Conservation (phyloP, 1,140 invertebrate species). For the Bathynomus jamesi region DNA sequence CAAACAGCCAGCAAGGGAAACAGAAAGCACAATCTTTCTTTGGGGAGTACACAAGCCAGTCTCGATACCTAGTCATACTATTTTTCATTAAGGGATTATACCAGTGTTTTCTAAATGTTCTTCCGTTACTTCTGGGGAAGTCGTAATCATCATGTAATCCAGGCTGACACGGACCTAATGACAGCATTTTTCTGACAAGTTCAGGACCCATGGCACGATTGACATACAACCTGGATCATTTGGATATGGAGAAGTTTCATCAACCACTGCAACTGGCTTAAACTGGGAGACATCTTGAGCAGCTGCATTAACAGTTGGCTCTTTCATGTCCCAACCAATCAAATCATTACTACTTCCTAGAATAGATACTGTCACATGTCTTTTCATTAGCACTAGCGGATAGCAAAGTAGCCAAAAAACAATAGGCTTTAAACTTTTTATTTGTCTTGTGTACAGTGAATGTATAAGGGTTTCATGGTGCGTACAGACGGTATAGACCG, state of each 20-base stretch:
- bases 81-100: background rate
- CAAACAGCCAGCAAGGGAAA: no score
- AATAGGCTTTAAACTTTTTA: no score
- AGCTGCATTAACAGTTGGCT: background rate
- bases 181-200: background rate
- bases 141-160: no score
- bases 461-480: no score
- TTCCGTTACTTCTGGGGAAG: no score
- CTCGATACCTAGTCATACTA: background rate
- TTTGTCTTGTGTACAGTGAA: no score
- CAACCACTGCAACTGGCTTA: background rate
- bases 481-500: background rate
- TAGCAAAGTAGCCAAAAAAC: no score
- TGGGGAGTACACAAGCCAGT: background rate
- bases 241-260: background rate
- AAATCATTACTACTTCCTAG: background rate
- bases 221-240: background rate
- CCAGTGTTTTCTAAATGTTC: background rate
- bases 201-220: background rate
- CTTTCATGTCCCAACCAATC: background rate
- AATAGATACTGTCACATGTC: background rate
- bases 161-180: background rate
- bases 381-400: background rate
- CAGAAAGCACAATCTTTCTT: no score
- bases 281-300: background rate